These are phyloP conservation scores for Phyllostomus discolor DNA, from an alignment of 2,113 vertebrate genomes.

Conservation along the genomic window DNA sequence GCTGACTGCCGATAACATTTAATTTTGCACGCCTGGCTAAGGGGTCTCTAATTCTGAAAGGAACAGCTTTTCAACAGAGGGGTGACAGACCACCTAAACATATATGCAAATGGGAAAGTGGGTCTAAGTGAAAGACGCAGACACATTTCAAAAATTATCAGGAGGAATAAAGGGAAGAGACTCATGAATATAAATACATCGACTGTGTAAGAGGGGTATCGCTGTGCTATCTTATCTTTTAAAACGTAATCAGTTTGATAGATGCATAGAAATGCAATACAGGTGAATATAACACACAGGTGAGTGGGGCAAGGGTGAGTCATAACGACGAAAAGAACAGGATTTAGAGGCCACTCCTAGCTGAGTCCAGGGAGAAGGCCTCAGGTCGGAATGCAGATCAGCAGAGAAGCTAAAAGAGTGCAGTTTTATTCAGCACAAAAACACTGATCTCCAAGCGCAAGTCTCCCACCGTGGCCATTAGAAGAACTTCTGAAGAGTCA, in stretches of 20 bases:
- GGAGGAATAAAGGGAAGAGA: background rate
- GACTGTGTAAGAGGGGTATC: background rate
- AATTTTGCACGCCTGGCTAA: background rate
- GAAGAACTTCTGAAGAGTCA: slow-evolving; percentile 38
- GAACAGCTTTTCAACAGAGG: background rate
- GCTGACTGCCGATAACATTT: background rate
- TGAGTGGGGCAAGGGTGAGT: background rate
- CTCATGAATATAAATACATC: background rate
- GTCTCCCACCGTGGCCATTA: background rate
- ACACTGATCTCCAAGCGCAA: slow-evolving; percentile 17
- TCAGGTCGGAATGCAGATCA: background rate
- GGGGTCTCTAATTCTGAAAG: background rate
- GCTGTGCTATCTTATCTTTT: background rate
- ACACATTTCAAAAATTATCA: background rate
- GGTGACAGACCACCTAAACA: background rate
- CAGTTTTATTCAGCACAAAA: background rate
- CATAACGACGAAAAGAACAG: background rate
- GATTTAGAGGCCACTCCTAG: background rate
- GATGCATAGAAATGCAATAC: background rate
- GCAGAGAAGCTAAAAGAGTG: background rate
- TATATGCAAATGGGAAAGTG: background rate
- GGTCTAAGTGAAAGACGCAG: background rate
- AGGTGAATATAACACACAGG: background rate
- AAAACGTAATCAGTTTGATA: background rate
- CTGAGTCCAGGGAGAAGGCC: background rate